Evolutionary conservation across 1,140 invertebrate genomes (phyloP).

Genomic region (Ceratosolen solmsi): DNA sequence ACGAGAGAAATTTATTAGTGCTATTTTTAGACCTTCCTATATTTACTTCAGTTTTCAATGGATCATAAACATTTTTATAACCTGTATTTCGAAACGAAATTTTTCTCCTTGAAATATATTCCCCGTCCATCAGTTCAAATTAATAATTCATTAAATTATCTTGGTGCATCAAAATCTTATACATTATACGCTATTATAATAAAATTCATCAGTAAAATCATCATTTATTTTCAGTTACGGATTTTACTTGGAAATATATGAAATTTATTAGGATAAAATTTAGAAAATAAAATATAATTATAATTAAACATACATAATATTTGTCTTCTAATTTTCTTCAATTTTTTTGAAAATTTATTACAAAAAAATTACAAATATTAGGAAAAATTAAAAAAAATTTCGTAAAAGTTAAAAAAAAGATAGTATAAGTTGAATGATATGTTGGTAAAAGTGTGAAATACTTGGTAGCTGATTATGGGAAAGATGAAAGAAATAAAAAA

Average conservation of each 20-base stretch:
- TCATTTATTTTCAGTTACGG: not conserved
- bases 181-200: not conserved
- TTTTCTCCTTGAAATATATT: slow-evolving; percentile 12
- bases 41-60: slow-evolving; percentile 16
- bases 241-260: not conserved
- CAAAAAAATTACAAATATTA: not conserved
- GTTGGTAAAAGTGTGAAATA: not conserved
- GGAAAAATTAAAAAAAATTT: not conserved
- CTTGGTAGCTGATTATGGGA: not conserved
- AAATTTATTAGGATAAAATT: no score
- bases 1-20: slow-evolving; percentile 14
- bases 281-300: no score
- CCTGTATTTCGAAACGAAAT: slow-evolving; percentile 14
- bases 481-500: not conserved
- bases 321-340: no score
- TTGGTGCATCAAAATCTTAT: not conserved
- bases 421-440: not conserved
- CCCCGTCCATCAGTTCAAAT: not conserved
- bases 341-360: no score
- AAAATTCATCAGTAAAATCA: not conserved
- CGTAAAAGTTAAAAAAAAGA: not conserved
- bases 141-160: not conserved
- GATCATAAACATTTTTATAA: slow-evolving; percentile 23
- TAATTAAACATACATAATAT: no score
- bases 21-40: slow-evolving; percentile 31